phyloP scores from a whole-genome alignment of 2,113 vertebrate species.

The Oriolus oriolus region DNA sequence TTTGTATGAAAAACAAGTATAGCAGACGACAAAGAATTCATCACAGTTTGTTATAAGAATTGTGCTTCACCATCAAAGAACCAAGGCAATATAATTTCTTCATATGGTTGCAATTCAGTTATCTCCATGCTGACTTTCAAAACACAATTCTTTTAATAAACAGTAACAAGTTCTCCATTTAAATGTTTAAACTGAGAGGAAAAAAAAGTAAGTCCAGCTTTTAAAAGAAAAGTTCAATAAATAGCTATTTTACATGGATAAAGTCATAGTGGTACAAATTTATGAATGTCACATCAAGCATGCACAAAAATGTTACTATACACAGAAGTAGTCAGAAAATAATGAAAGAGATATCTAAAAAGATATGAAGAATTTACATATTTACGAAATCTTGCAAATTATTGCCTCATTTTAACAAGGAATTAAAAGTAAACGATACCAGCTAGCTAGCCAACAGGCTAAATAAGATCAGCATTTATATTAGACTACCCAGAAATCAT shows the following conservation, averaged over 20 bases:
- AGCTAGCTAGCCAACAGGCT: no score
- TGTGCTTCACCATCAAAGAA: conserved; percentile 66
- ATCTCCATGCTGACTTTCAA: conserved; percentile 37
- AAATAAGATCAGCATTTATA: no score
- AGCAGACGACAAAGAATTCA: conserved; percentile 67
- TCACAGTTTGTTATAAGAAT: conserved; percentile 78
- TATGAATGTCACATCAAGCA: no score
- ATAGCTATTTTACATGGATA: conserved; percentile 82
- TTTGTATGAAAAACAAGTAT: conserved; percentile 47
- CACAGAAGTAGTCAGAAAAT: no score
- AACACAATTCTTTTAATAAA: conserved; percentile 77
- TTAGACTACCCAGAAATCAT: no score
- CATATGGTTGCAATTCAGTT: conserved; percentile 29
- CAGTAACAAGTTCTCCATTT: conserved; percentile 72
- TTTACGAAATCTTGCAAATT: conserved; percentile 91
- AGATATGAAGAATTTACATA: conserved; percentile 85
- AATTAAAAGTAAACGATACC: no score
- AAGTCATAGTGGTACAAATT: no score
- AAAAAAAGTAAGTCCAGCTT: conserved; percentile 68
- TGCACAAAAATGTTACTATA: no score
- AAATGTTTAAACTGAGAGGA: conserved; percentile 62
- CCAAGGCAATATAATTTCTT: conserved; percentile 62
- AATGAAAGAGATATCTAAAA: conserved; percentile 60
- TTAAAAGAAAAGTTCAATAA: conserved; percentile 76
- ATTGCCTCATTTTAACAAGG: no score